phyloP scores from a whole-genome alignment of 2,113 vertebrate genomes.

The Rana temporaria region DNA sequence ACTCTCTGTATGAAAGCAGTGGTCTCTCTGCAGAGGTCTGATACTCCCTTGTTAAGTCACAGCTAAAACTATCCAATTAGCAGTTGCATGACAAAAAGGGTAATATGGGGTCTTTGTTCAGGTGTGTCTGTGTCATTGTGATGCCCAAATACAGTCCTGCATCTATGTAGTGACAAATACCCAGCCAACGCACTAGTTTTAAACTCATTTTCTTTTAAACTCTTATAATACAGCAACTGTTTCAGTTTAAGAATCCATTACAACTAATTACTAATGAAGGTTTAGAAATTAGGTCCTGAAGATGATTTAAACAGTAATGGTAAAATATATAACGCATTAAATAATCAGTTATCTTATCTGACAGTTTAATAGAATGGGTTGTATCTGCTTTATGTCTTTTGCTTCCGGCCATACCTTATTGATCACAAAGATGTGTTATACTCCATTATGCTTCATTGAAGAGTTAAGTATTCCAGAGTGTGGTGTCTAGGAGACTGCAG shows the following conservation, averaged over 20 bases:
- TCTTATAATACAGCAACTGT: neutral
- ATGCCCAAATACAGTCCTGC: no score
- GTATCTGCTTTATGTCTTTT: slow-evolving; percentile 2
- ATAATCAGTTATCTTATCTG: slow-evolving; percentile 4
- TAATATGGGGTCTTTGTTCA: no score
- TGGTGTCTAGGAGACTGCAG: neutral
- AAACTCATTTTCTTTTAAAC: no score
- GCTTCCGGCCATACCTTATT: slow-evolving; percentile 28
- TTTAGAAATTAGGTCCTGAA: neutral
- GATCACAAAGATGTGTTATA: slow-evolving; percentile 23
- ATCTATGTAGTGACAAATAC: no score
- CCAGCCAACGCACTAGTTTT: no score
- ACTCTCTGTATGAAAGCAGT: no score
- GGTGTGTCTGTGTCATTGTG: no score
- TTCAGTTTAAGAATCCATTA: neutral
- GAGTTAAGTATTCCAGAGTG: neutral
- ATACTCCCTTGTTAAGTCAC: no score
- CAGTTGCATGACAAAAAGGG: no score
- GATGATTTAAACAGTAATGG: slow-evolving; percentile 7
- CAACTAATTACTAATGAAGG: slow-evolving; percentile 3
- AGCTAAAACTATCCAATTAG: no score
- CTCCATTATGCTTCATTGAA: neutral
- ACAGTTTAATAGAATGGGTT: slow-evolving; percentile 24
- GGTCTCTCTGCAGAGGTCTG: no score
- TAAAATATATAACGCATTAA: slow-evolving; percentile 21